Conservation (phyloP, 2,113 vertebrate genomes). For the Calonectris borealis region DNA sequence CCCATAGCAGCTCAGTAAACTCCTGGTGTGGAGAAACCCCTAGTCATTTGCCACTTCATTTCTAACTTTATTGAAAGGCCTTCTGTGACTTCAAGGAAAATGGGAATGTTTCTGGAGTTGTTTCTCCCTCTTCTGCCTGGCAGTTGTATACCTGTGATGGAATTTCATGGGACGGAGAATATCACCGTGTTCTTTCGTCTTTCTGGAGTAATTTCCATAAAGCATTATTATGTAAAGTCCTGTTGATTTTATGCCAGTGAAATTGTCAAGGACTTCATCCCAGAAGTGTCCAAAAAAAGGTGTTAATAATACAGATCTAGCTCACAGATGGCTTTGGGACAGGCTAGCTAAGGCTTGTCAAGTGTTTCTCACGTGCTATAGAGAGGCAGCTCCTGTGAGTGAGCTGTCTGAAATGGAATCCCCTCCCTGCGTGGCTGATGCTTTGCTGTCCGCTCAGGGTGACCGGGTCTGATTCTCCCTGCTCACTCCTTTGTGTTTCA, state of each 20-base stretch:
- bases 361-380: neutral
- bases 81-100: neutral
- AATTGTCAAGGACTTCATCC: conserved; percentile 1
- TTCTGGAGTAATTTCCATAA: neutral
- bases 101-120: neutral
- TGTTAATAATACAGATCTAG: conserved; percentile 16
- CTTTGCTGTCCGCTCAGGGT: neutral
- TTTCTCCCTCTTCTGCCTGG: neutral
- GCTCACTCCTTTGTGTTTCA: neutral
- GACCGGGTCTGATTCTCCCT: neutral
- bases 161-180: neutral
- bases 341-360: conserved; percentile 19
- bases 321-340: conserved; percentile 23
- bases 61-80: neutral
- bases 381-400: neutral
- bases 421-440: neutral
- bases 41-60: neutral
- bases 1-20: neutral
- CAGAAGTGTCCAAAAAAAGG: neutral
- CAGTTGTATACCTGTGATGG: neutral
- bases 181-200: neutral
- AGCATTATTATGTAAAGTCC: neutral
- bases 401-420: neutral
- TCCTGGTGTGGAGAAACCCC: neutral
- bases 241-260: conserved; percentile 24